Evolutionary conservation across 2,888 invertebrate genomes (phyloP), one percentile per base, ranked within the genome.

Genomic region (Theretra japonica): DNA sequence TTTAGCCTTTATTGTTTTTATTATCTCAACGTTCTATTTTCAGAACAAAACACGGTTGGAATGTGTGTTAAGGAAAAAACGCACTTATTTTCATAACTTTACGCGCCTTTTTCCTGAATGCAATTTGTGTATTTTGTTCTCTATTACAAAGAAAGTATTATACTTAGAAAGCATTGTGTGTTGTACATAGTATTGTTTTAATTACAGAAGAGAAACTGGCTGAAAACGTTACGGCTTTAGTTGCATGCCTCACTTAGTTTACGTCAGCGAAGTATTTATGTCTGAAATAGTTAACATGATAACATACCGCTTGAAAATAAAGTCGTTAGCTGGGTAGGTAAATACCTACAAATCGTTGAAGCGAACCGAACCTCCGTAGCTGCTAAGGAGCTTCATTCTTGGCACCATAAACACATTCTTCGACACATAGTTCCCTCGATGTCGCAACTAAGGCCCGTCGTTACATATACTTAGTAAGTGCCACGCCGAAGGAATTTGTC

Each of bases 331-430:
- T 78, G 72, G 73, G 76, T 78, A 80, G 79, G 78, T 80, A 79
- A 73, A 78, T 73, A 74, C 75, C 77, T 70, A 58, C 75, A 72
- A 76, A 78, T 81, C 77, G 79, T 72, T 69, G 68, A 72, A 72
- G 76, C 70, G 75, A 73, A 68, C 72, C 79, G 80, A 82, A 80
- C 77, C 76, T 69, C 79, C 77, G 75, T 74, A 76, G 77, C 77
- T 78, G 80, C 90, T 92, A 90, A 93, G 89, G 85, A 91, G 93
- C 90, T 88, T 85, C 88, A 91, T 91, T 91, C 90, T 89, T 91
- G 92, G 91, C 92, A 90, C 90, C 89, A 90, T 92, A 93, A 93
- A 93, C 91, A 91, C 93, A 94, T 94, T 93, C 92, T 93, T 92
- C 89, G 90, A 90, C 93, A 92, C 93, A 93, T 93, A 92, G 93